Evolutionary conservation across 2,888 invertebrate species (phyloP), one percentile per base, ranked within the genome.

Genomic region (Calameuta filiformis): DNA sequence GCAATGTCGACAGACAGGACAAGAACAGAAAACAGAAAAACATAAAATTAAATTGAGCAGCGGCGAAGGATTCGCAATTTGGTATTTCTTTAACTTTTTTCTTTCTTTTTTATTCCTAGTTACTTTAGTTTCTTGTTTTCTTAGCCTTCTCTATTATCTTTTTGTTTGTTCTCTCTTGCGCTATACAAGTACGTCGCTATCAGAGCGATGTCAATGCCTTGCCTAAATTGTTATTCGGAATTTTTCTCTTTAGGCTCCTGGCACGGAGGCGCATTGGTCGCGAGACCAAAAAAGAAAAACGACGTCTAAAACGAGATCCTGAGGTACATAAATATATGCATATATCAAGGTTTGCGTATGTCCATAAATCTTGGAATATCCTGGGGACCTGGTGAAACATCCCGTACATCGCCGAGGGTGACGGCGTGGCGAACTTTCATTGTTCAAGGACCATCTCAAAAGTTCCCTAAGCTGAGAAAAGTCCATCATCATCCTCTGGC

Each of bases 11-110:
- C 94, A 94, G 94, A 94, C 93, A 94, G 94, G 93, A 94, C 93
- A 94, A 94, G 93, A 93, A 94, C 94, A 95, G 93, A 94, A 94
- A 94, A 94, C 93, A 94, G 94, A 94, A 93, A 94, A 92, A 90
- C 85, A 89, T 85, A 89, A 89, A 90, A 89, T 90, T 89, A 89
- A 88, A 85, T 82, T 86, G 81, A 81, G 80, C 82, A 34, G 71
- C 71, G 31, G 34, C 71, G 23, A 56, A 9, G 6, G 1, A 56
- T 56, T 15, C 40, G 40, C 40, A 56, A 56, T 56, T 56, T 6
- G 23, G 40, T 15, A 56, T 56, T 56, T 56, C 40, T 23, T 40
- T 12, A 37, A 4, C 4, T 12, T 12, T 37, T 12, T 56, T 56
- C 23, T 40, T 40, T 40, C 12, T 37, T 12, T 40, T 23, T 56